Evolutionary conservation across 2,888 invertebrate genomes (phyloP).

Genomic region (Drosophila affinis): DNA sequence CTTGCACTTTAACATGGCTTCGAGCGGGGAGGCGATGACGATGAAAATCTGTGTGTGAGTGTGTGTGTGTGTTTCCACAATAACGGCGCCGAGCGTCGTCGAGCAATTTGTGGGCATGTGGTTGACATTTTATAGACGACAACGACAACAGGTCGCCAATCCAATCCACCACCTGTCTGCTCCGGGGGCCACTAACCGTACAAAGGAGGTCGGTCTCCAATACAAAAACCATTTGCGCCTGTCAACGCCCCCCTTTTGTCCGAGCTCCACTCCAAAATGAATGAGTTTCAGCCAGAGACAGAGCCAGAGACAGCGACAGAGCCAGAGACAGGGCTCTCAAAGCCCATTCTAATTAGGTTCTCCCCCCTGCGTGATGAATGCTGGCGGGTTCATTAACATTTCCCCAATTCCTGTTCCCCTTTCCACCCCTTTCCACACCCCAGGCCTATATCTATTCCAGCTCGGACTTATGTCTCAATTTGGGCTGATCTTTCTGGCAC

Average conservation of each 20-base stretch:
- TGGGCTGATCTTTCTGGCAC: conserved; percentile 25
- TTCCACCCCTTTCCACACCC: conserved; percentile 4
- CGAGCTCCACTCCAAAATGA: conserved; percentile 53
- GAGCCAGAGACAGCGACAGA: too few relatives aligned
- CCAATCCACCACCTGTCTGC: conserved; percentile 60
- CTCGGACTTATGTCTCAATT: conserved; percentile 59
- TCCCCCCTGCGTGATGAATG: neutral
- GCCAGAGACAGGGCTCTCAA: conserved; percentile 15
- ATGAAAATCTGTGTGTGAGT: conserved; percentile 47
- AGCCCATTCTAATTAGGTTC: conserved; percentile 51
- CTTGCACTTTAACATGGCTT: conserved; percentile 77
- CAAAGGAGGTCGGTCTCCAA: conserved; percentile 13
- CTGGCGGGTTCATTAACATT: conserved; percentile 49
- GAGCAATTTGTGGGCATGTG: conserved; percentile 49
- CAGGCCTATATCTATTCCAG: conserved; percentile 37
- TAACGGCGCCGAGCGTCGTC: conserved; percentile 34
- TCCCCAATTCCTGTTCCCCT: conserved; percentile 4
- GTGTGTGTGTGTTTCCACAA: conserved; percentile 53
- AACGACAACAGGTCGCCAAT: conserved; percentile 66
- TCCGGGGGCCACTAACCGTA: conserved; percentile 6
- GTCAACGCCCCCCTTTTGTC: conserved; percentile 75
- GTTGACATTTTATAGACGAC: conserved; percentile 60
- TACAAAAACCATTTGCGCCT: conserved; percentile 76
- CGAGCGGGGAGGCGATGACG: conserved; percentile 67
- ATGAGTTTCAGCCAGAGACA: conserved; percentile 39